Evolutionary conservation across 2,797 vertebrate species (phyloP), one percentile per base, ranked within the genome.

Genomic region (Darevskia nairensis): DNA sequence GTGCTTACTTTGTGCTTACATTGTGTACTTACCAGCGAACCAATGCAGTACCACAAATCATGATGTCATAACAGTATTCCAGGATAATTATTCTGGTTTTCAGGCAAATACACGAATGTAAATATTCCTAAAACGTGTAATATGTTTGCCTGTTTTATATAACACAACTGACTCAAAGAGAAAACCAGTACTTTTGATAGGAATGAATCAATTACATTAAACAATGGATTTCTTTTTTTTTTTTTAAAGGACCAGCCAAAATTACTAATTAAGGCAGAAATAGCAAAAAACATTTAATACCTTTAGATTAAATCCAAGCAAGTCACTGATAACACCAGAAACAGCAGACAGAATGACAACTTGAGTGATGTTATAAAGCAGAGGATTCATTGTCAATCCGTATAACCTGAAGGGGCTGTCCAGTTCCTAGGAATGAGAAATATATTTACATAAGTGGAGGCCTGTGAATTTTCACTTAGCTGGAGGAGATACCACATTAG

Each of bases 361-460:
- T 91, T 99, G 99, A 71, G 99, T 99, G 95, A 99, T 99, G 95
- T 99, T 99, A 96, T 99, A 99, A 89, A 99, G 98, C 91, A 99
- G 96, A 71, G 99, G 99, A 93, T 99, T 99, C 99, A 99, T 99
- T 3, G 99, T 99, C 93, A 99, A 96, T 61, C 98, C 99, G 29
- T 99, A 99, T 88, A 99, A 94, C 89, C 99, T 97, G 95, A 99
- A 99, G 1, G 98, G 99, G 94, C 97, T 97, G 88, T 99, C 99
- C 96, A 99, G 89, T 92, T 99, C 99, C 99, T 99, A 96, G 44
- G 0, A 91, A 85, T 39, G 78, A 41, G 80, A 78, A 94, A 93
- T 25, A 74, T 2, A 89, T 39, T 2, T 11, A 8, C 2, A 78
- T 10, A 0, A 1, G 80, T 84, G 86, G 80, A 86, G 82, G 79